Conservation (phyloP, 2,888 invertebrate genomes). For the Bursaphelenchus okinawaensis region DNA sequence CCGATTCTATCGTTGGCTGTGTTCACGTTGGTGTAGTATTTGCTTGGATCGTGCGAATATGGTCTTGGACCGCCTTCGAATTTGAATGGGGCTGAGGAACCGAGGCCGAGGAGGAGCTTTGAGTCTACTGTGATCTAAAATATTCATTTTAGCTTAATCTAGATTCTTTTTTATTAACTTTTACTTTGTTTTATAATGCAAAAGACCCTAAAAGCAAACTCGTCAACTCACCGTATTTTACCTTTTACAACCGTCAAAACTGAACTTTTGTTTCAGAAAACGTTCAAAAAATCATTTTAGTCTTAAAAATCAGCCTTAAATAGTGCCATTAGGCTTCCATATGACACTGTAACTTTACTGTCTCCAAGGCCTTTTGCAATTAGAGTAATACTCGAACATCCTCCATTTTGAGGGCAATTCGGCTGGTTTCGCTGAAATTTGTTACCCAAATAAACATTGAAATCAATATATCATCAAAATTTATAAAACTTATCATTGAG, state of each 20-base stretch:
- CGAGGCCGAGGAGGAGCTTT: constrained; percentile 33
- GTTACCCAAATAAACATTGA: too few species aligned
- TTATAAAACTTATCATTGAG: too few species aligned
- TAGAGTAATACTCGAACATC: constrained; percentile 12
- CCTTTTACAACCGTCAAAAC: too few species aligned
- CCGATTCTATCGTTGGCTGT: constrained; percentile 3
- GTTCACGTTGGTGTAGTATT: constrained; percentile 27
- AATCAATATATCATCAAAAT: too few species aligned
- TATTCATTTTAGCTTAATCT: too few species aligned
- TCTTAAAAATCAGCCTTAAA: constrained; percentile 15
- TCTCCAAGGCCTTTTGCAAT: constrained; percentile 13
- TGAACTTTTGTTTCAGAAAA: too few species aligned
- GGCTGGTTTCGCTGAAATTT: too few species aligned
- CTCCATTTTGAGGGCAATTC: too few species aligned
- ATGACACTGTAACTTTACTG: constrained; percentile 7
- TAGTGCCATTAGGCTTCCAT: constrained; percentile 21
- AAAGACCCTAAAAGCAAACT: too few species aligned
- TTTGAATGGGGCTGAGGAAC: constrained; percentile 22
- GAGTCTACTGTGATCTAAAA: constrained; percentile 18
- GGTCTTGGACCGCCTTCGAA: constrained; percentile 45
- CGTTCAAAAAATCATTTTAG: not conserved
- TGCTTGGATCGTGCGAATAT: constrained; percentile 39
- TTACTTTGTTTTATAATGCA: too few species aligned
- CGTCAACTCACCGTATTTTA: too few species aligned
- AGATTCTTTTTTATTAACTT: too few species aligned